Conservation (phyloP, 2,888 invertebrate species). For the Poecilus cupreus region DNA sequence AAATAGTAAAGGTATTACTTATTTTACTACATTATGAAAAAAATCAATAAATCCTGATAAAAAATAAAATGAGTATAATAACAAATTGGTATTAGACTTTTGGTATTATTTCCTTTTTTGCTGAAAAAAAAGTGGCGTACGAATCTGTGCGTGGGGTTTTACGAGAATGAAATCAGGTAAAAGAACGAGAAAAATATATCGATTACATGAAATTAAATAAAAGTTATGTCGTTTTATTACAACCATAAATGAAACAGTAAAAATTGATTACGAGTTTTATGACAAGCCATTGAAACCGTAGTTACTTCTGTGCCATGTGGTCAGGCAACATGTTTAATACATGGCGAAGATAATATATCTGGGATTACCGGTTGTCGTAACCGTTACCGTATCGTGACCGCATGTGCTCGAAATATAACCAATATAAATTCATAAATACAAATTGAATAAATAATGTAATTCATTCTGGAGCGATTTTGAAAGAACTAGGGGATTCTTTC, state of each 20-base stretch:
- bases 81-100: too few species aligned
- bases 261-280: constrained; percentile 55
- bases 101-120: neutral
- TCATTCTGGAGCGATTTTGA: constrained; percentile 36
- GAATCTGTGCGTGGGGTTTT: neutral
- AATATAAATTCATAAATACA: constrained; percentile 59
- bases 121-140: neutral
- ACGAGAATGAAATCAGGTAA: constrained; percentile 29
- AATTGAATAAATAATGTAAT: constrained; percentile 59
- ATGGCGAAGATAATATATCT: constrained; percentile 42
- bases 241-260: constrained; percentile 48
- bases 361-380: constrained; percentile 40
- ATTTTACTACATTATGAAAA: too few species aligned
- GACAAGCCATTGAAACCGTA: constrained; percentile 32
- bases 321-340: constrained; percentile 52
- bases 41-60: too few species aligned
- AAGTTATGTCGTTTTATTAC: constrained; percentile 48
- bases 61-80: too few species aligned
- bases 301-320: constrained; percentile 43
- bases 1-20: too few species aligned
- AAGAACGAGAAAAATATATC: constrained; percentile 4
- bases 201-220: constrained; percentile 53
- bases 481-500: constrained; percentile 30
- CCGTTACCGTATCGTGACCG: constrained; percentile 19
- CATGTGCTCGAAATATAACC: constrained; percentile 45